A percentile compares a stretch with the other conserved stretches of the same genome.
phyloP scores from a whole-genome alignment of 1,140 invertebrate species.

The Drosophila quadrilineata region DNA sequence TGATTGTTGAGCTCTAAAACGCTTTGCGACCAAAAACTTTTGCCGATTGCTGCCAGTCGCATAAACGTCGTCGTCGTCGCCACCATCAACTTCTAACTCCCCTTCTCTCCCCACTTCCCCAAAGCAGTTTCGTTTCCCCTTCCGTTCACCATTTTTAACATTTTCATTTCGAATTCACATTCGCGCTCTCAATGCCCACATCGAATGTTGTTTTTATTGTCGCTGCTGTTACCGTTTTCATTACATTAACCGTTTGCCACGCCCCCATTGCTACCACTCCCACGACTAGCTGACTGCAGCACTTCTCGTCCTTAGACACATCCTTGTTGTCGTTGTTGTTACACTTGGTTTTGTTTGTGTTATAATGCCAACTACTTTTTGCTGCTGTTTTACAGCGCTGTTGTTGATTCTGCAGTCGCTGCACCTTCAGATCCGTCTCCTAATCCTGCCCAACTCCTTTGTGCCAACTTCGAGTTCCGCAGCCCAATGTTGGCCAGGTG shows the following conservation, averaged over 20 bases:
- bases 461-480: neutral
- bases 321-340: constrained; percentile 27
- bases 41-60: constrained; percentile 18
- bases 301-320: constrained; percentile 36
- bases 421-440: constrained; percentile 40
- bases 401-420: constrained; percentile 59
- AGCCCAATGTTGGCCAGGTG: constrained; percentile 1
- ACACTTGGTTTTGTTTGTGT: constrained; percentile 27
- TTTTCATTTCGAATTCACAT: constrained; percentile 19
- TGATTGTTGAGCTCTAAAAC: constrained; percentile 37
- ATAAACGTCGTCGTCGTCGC: constrained; percentile 7
- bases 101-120: neutral
- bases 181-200: constrained; percentile 30
- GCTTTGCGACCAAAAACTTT: constrained; percentile 37
- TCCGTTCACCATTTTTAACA: neutral
- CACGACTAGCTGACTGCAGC: neutral
- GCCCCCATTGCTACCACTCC: neutral
- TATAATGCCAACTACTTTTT: constrained; percentile 52
- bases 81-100: neutral
- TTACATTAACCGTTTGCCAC: constrained; percentile 69
- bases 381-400: constrained; percentile 46
- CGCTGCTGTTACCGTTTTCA: constrained; percentile 61
- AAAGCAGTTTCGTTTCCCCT: no score
- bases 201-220: constrained; percentile 65
- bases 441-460: neutral